Percentiles rank a stretch among this genome's conserved stretches.
Evolutionary conservation across 2,888 invertebrate species (phyloP).

Genomic region (Hyalella azteca): DNA sequence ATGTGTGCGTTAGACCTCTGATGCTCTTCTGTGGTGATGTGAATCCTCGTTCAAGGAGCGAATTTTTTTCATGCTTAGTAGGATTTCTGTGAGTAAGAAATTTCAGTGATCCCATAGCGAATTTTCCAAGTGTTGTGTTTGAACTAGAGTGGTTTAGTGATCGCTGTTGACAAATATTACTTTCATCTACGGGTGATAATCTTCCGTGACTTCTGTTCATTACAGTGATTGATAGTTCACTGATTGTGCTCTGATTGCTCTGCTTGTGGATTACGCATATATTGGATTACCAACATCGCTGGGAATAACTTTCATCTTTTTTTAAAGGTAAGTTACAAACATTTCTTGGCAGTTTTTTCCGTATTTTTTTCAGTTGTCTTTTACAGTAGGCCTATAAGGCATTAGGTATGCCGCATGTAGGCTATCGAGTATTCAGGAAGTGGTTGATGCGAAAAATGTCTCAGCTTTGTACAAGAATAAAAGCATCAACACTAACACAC

Average conservation of each 20-base stretch:
- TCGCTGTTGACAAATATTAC: not conserved
- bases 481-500: no score
- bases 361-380: no score
- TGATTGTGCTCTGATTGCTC: not conserved
- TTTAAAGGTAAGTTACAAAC: not conserved
- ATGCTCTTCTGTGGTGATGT: slow-evolving; percentile 27
- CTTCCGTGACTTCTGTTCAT: not conserved
- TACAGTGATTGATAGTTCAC: not conserved
- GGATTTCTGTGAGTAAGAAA: not conserved
- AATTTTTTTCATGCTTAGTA: not conserved
- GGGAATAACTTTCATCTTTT: not conserved
- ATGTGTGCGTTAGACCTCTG: not conserved
- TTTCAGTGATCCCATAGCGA: not conserved
- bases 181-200: not conserved
- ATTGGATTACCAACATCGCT: slow-evolving; percentile 9
- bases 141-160: not conserved
- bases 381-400: no score
- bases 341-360: no score
- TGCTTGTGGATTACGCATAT: slow-evolving; percentile 19
- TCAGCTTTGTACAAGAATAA: no score
- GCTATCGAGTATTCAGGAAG: no score
- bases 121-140: not conserved
- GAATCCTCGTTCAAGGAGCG: not conserved
- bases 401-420: no score
- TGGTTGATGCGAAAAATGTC: no score